Conservation (phyloP, 2,113 vertebrate genomes). For the Elanoides forficatus region DNA sequence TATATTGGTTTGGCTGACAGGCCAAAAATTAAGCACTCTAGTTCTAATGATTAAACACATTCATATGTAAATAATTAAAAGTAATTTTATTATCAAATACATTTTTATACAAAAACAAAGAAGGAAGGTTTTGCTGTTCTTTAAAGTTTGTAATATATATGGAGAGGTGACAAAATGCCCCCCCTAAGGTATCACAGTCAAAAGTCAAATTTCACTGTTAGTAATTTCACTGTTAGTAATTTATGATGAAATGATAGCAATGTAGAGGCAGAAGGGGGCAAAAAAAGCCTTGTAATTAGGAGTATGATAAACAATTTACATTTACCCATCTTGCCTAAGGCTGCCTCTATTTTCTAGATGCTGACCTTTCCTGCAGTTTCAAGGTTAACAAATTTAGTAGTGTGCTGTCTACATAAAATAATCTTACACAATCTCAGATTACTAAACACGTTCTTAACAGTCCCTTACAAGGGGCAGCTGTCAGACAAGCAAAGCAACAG, state of each 20-base stretch:
- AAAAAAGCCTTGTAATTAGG: background rate
- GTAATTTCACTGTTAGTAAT: no score
- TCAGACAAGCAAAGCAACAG: background rate
- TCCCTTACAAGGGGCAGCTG: background rate
- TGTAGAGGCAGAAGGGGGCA: background rate
- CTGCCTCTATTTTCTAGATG: background rate
- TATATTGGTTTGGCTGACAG: background rate
- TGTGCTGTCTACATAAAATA: background rate
- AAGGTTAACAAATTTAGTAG: slow-evolving; percentile 28
- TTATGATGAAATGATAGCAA: background rate
- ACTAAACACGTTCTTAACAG: background rate
- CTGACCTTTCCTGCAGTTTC: slow-evolving; percentile 35
- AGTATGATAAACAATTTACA: background rate
- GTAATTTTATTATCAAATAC: background rate
- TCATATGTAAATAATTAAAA: background rate
- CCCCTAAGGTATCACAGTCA: background rate
- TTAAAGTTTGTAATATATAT: background rate
- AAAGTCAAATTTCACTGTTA: background rate
- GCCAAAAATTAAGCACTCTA: background rate
- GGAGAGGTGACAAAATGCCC: background rate
- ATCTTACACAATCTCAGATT: slow-evolving; percentile 50
- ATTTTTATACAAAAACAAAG: background rate
- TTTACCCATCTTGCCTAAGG: background rate
- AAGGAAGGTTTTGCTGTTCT: background rate
- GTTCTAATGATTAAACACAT: background rate